These are phyloP conservation scores for Patella vulgata DNA, from an alignment of 1,140 invertebrate genomes.

Conservation along the genomic window DNA sequence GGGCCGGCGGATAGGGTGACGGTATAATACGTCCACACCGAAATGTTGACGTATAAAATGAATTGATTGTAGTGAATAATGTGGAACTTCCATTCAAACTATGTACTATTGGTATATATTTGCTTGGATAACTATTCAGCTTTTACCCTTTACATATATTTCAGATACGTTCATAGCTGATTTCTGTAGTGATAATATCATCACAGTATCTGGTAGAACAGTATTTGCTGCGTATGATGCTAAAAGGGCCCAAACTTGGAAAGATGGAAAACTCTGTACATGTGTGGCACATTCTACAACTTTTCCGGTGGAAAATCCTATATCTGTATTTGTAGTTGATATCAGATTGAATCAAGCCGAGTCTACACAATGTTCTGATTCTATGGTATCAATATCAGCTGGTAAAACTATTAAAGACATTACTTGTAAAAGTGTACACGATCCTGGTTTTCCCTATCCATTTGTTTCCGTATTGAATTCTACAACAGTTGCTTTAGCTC, in stretches of 20 bases:
- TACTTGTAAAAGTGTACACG: not conserved
- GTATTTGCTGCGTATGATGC: conserved; percentile 22
- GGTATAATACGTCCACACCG: no score
- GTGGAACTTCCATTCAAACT: no score
- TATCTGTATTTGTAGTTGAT: conserved; percentile 26
- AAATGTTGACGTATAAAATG: no score
- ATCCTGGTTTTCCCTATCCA: conserved; percentile 19
- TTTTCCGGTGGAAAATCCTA: conserved; percentile 27
- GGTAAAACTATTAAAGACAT: no score
- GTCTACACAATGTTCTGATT: conserved; percentile 12
- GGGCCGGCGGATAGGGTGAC: no score
- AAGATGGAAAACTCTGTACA: conserved; percentile 6
- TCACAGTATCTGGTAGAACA: conserved; percentile 8
- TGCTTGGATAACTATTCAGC: no score
- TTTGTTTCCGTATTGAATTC: conserved; percentile 25
- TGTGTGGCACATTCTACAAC: conserved; percentile 24
- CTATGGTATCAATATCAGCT: no score
- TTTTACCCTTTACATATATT: conserved; percentile 1
- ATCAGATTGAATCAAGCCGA: conserved; percentile 15
- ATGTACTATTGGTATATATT: no score
- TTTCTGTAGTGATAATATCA: conserved; percentile 14
- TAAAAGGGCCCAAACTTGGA: not conserved
- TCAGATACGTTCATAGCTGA: conserved; percentile 14
- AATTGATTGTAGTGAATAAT: no score
- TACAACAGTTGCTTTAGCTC: conserved; percentile 26